Evolutionary conservation across 2,113 vertebrate species (phyloP), one percentile per base, ranked within the genome.

Genomic region (Brachypodius melanocephalos): DNA sequence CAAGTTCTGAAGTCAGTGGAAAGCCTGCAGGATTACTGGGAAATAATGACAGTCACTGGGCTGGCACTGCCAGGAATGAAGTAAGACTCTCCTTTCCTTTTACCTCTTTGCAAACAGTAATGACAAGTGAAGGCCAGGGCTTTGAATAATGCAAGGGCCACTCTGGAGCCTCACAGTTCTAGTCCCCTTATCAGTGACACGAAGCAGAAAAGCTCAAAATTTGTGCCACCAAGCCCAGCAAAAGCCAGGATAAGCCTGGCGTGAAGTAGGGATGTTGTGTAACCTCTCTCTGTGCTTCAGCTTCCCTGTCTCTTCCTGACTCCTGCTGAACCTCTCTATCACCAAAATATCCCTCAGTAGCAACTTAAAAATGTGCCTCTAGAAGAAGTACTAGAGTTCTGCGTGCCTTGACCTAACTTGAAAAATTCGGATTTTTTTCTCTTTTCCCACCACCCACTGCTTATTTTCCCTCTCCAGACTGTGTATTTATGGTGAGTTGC

Each of bases 11-110:
- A 95, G 92, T 96, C 95, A 96, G 93, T 89, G 93, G 96, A 95
- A 96, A 96, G 52, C 90, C 42, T 88, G 40, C 51, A 85, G 69
- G 69, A 67, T 91, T 71, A 46, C 62, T 61, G 81, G 95, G 88
- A 96, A 96, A 96, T 93, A 43, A 68, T 61, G 93, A 97, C 96
- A 94, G 74, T 28, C 72, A 74, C 45, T 90, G 55, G 45, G 71
- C 78, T 96, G 96, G 95, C 95, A 96, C 66, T 95, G 92, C 92
- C 90, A 96, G 96, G 52, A 95, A 87, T 95, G 93, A 86, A 81
- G 93, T 94, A 85, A 89, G 84, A 76, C 40, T 88, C 83, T 84
- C 91, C 88, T 95, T 83, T 80, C 86, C 51, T 80, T 89, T 89
- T 65, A 73, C 46, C 78, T 89, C 78, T 73, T n/a, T 79, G 72